Percentiles rank a stretch among this genome's conserved stretches.
Evolutionary conservation across 2,797 vertebrate genomes (phyloP).

Genomic region (Acrocephalus scirpaceus): DNA sequence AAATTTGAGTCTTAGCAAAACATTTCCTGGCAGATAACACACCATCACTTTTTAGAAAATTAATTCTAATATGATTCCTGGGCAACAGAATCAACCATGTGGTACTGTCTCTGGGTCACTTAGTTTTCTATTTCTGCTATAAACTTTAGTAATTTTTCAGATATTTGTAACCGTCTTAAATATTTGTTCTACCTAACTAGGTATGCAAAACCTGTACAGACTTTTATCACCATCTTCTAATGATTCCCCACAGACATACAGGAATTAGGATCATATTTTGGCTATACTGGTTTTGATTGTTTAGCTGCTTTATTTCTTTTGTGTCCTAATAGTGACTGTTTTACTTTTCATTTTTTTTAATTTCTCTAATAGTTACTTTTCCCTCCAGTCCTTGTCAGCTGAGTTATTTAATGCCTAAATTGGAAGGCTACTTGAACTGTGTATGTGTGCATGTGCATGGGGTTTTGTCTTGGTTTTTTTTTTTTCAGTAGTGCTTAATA

Average conservation of each 20-base stretch:
- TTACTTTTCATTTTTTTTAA: accelerated
- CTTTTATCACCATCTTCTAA: not conserved
- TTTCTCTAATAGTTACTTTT: not conserved
- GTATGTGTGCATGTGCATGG: accelerated
- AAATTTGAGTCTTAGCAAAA: not conserved
- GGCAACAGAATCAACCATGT: not conserved
- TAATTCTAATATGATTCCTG: not conserved
- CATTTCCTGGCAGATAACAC: not conserved
- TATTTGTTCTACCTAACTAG: not conserved
- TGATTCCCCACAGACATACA: not conserved
- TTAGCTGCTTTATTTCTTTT: not conserved
- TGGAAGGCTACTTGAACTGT: not conserved
- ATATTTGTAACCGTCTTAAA: not conserved
- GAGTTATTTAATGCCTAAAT: not conserved
- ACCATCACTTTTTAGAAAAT: not conserved
- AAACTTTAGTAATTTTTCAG: not conserved
- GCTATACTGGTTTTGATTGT: not conserved
- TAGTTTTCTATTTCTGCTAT: not conserved
- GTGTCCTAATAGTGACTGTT: not conserved
- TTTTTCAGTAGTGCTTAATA: not conserved
- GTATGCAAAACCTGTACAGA: not conserved
- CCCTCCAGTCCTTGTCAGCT: not conserved
- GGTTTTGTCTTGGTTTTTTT: not conserved
- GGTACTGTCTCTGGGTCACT: not conserved
- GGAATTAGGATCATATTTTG: not conserved